Conservation (phyloP, 2,113 vertebrate species). For the Naja naja region DNA sequence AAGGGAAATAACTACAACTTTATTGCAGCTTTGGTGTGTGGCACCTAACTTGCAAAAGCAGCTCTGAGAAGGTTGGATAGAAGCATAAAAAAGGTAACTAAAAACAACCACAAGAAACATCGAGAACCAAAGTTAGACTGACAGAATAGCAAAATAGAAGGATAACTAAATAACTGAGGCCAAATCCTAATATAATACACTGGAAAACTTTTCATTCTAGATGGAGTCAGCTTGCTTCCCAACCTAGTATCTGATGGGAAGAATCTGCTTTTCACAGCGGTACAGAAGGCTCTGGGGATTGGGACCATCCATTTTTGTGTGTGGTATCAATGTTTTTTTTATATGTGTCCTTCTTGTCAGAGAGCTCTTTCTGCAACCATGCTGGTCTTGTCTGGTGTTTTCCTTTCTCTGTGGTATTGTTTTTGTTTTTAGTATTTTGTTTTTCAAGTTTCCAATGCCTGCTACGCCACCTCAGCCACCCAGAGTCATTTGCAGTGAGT, state of each 20-base stretch:
- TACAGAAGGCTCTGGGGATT: background rate
- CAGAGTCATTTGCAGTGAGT: too few species aligned
- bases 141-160: background rate
- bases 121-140: background rate
- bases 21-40: background rate
- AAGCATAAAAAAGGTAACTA: background rate
- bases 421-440: too few species aligned
- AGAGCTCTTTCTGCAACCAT: too few species aligned
- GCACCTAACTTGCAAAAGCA: background rate
- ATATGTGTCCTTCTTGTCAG: too few species aligned
- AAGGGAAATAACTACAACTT: background rate
- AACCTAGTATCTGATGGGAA: background rate
- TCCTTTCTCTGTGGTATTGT: too few species aligned
- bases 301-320: background rate
- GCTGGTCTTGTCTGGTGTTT: too few species aligned
- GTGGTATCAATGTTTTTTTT: too few species aligned
- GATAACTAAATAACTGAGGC: background rate
- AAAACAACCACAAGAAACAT: background rate
- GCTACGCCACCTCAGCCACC: too few species aligned
- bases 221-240: background rate
- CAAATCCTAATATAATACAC: background rate
- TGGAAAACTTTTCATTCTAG: background rate
- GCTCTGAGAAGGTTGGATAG: background rate
- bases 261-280: background rate
- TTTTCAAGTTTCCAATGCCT: too few species aligned